These are phyloP conservation scores for Drosophila paracracens DNA, from an alignment of 2,888 invertebrate genomes.

Conservation along the genomic window DNA sequence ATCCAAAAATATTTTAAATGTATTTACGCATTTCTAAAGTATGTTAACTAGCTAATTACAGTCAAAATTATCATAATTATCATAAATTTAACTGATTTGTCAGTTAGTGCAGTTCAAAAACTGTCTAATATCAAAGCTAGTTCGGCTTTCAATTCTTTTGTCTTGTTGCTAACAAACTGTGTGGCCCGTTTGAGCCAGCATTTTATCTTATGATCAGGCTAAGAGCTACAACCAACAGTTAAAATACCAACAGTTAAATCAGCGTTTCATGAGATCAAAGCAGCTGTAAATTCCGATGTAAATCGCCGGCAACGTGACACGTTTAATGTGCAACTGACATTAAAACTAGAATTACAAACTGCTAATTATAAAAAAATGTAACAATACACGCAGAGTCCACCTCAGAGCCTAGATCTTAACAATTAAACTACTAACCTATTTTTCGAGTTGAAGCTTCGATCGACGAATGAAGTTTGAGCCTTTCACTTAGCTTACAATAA, in stretches of 20 bases:
- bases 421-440: constrained; percentile 59
- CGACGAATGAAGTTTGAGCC: constrained; percentile 24
- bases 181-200: constrained; percentile 30
- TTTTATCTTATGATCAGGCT: constrained; percentile 56
- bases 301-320: constrained; percentile 43
- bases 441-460: constrained; percentile 32
- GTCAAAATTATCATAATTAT: background rate
- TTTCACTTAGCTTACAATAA: constrained; percentile 56
- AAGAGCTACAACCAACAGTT: constrained; percentile 4
- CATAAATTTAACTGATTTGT: background rate
- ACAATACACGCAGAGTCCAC: background rate
- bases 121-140: constrained; percentile 8
- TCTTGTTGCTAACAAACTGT: constrained; percentile 17
- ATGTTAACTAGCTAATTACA: background rate
- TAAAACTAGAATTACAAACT: constrained; percentile 52
- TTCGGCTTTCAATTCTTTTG: constrained; percentile 50
- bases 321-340: constrained; percentile 66
- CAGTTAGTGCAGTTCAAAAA: background rate
- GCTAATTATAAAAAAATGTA: constrained; percentile 47
- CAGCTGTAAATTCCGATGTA: constrained; percentile 35
- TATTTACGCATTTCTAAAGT: background rate
- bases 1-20: constrained; percentile 5
- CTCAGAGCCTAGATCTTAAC: constrained; percentile 28
- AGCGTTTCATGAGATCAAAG: constrained; percentile 35
- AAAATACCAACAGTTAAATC: constrained; percentile 34